Conservation (phyloP, 1,140 invertebrate species). For the Saccostrea cuccullata region DNA sequence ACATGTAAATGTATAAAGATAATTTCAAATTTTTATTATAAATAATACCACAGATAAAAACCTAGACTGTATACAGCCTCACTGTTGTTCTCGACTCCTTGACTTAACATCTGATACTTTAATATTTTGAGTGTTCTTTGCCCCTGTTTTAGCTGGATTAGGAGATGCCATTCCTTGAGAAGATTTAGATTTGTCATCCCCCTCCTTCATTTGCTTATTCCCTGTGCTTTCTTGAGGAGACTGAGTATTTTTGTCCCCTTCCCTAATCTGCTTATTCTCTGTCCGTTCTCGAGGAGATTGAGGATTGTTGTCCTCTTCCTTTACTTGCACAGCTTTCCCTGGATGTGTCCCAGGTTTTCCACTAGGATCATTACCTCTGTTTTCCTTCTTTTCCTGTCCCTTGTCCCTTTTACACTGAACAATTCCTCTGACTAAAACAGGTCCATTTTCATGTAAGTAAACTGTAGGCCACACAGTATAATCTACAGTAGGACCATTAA, state of each 20-base stretch:
- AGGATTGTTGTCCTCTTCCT: not conserved
- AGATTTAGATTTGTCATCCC: too few relatives aligned
- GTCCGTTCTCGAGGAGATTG: not conserved
- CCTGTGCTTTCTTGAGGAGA: not conserved
- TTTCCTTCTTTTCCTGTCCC: not conserved
- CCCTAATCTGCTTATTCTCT: too few relatives aligned
- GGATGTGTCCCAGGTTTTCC: not conserved
- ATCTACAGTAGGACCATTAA: not conserved
- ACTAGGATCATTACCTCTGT: not conserved
- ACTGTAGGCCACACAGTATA: constrained; percentile 15
- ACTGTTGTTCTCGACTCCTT: too few relatives aligned
- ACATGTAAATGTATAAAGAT: too few relatives aligned
- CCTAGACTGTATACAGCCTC: too few relatives aligned
- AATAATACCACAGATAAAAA: too few relatives aligned
- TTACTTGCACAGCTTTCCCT: not conserved
- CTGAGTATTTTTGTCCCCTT: too few relatives aligned
- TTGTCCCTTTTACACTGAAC: constrained; percentile 20
- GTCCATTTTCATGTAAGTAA: not conserved
- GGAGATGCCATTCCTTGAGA: too few relatives aligned
- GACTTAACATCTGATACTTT: too few relatives aligned
- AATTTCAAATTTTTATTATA: too few relatives aligned
- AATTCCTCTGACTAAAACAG: constrained; percentile 1
- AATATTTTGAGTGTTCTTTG: too few relatives aligned
- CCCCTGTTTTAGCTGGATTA: too few relatives aligned
- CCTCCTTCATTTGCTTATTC: not conserved